Conservation (phyloP, 2,888 invertebrate genomes). For the Antheraea yamamai region DNA sequence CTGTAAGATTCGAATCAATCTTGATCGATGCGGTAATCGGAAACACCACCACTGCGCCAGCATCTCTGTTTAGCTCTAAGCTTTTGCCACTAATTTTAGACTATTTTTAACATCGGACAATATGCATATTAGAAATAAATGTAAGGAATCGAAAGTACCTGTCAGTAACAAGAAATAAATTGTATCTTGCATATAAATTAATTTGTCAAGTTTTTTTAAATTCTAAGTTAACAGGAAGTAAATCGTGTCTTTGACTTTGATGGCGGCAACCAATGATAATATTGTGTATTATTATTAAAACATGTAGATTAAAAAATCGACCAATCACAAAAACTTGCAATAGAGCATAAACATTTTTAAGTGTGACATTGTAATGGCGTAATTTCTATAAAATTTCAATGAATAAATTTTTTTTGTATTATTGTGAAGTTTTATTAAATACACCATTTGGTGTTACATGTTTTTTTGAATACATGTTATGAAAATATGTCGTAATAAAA, state of each 20-base stretch:
- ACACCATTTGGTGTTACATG: slow-evolving; percentile 10
- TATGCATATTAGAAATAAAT: too few species aligned
- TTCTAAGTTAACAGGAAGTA: slow-evolving; percentile 62
- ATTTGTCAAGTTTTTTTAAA: slow-evolving; percentile 1
- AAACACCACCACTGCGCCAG: too few species aligned
- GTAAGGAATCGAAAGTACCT: too few species aligned
- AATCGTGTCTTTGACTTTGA: slow-evolving; percentile 71
- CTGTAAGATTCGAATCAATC: too few species aligned
- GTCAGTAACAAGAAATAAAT: too few species aligned
- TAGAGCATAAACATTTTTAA: slow-evolving; percentile 64
- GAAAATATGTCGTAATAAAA: background rate
- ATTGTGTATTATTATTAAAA: slow-evolving; percentile 56
- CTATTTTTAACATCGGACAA: too few species aligned
- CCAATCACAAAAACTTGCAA: slow-evolving; percentile 67
- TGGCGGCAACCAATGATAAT: slow-evolving; percentile 70
- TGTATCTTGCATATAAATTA: too few species aligned
- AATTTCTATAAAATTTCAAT: background rate
- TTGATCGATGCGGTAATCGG: too few species aligned
- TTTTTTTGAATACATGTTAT: background rate
- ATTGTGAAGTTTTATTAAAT: slow-evolving; percentile 7
- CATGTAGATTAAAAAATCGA: slow-evolving; percentile 58
- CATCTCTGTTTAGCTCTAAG: too few species aligned
- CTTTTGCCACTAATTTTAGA: too few species aligned
- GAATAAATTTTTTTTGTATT: background rate
- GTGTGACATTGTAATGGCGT: slow-evolving; percentile 57